Evolutionary conservation across 2,888 invertebrate genomes (phyloP), one percentile per base, ranked within the genome.

Genomic region (Octodonta nipae): DNA sequence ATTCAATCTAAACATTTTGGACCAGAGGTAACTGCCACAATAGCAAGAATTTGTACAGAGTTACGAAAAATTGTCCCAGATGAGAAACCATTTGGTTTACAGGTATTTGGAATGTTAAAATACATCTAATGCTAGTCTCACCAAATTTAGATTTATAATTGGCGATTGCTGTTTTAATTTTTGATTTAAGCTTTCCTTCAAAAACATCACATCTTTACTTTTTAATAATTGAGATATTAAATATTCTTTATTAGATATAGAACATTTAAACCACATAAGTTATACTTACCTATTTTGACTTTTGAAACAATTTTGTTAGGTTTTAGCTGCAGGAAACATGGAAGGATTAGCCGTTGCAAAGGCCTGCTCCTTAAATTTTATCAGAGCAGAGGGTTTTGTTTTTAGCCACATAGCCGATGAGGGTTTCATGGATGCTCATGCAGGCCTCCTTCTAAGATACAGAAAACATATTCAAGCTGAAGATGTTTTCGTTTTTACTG

Each of bases 351-450:
- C 84, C 4, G 70, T 84, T 2, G 82, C 83, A 1, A 70, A 75
- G 48, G 76, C 78, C 13, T 67, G 76, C 33, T 66, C 71, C 34
- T 61, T 80, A 29, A 68, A 81, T 49, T 86, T 80, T 53, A 73
- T 86, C 25, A 67, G 86, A 38, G 75, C 71, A 2, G 86, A 86
- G 61, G 78, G 82, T 1, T 87, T 75, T 54, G 77, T 85, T 2
- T 86, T 80, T 51, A 66, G 71, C 2, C 85, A 86, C 55, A 63
- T 87, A 1, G 86, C 78, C 2, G 86, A 87, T 54, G 85, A 87
- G 58, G 86, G 86, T 1, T 71, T 72, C 43, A 79, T 75, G 39
- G 69, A 85, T 51, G 78, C 80, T 1, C 75, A 76, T 56, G 84
- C 85, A 14, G 85, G 83, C 0, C 56, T 65, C 5, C 54, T 86